These are phyloP conservation scores for Syndactyla subalaris DNA, from an alignment of 2,797 vertebrate genomes.

Conservation along the genomic window DNA sequence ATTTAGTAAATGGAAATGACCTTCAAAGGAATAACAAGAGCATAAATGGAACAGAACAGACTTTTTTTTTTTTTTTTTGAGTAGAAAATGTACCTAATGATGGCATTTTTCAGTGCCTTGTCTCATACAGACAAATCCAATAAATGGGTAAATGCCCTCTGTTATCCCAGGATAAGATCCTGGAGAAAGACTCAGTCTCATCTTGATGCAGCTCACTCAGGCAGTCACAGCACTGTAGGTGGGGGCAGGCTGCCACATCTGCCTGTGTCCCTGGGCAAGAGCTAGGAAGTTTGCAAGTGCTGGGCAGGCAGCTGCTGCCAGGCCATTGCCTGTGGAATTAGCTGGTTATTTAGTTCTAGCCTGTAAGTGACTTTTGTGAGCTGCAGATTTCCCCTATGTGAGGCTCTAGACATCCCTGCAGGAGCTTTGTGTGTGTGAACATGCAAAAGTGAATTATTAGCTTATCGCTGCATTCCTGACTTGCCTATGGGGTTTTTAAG, in stretches of 20 bases:
- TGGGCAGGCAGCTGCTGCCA: neutral
- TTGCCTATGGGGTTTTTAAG: neutral
- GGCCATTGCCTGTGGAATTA: neutral
- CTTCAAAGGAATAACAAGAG: neutral
- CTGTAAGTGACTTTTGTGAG: neutral
- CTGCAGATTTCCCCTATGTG: neutral
- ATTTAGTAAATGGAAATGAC: neutral
- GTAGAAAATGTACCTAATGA: neutral
- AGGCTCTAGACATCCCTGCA: neutral
- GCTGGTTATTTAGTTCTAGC: neutral
- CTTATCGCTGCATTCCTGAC: fast-evolving
- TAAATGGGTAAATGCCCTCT: neutral
- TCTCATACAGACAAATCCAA: neutral
- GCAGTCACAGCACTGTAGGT: neutral
- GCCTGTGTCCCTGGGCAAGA: fast-evolving
- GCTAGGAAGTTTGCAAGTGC: neutral
- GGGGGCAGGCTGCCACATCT: neutral
- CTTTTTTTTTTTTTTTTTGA: neutral
- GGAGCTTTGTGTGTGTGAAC: neutral
- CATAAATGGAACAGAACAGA: neutral
- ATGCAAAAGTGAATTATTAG: neutral
- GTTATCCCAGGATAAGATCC: neutral
- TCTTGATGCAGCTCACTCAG: neutral
- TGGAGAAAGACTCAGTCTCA: neutral
- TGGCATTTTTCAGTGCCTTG: neutral